A percentile compares a stretch with the other conserved stretches of the same genome.
Evolutionary conservation across 2,113 vertebrate genomes (phyloP).

Genomic region (Callochromis pleurospilus): DNA sequence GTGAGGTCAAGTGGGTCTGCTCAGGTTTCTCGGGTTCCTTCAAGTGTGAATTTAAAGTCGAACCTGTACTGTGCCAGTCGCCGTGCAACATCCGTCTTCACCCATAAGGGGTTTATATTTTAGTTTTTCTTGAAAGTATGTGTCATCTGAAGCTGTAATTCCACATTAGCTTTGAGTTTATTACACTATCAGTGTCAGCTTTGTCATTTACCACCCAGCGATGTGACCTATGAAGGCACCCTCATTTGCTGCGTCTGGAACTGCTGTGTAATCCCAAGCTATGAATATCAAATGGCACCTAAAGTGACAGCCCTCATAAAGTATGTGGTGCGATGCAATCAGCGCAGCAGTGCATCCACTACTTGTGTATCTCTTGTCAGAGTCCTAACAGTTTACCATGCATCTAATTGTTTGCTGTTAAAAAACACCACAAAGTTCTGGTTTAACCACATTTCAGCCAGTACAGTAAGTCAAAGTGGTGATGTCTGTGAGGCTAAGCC

Average conservation of each 20-base stretch:
- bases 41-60: not conserved
- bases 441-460: not conserved
- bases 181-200: not conserved
- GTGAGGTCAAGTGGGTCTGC: not conserved
- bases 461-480: not conserved
- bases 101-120: not conserved
- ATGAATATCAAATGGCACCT: constrained; percentile 22
- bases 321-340: constrained; percentile 15
- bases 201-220: not conserved
- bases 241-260: not conserved
- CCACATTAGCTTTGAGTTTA: not conserved
- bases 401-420: not conserved
- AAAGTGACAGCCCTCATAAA: constrained; percentile 21
- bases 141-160: not conserved
- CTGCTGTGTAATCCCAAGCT: not conserved
- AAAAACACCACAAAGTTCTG: not conserved
- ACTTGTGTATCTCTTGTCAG: not conserved
- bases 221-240: constrained; percentile 8
- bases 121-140: not conserved
- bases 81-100: not conserved
- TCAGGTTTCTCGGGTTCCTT: constrained; percentile 17
- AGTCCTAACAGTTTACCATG: not conserved
- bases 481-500: not conserved
- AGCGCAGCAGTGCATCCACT: not conserved
- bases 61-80: not conserved